Evolutionary conservation across 2,113 vertebrate genomes (phyloP), one percentile per base, ranked within the genome.

Genomic region (Halcyon malimbica): DNA sequence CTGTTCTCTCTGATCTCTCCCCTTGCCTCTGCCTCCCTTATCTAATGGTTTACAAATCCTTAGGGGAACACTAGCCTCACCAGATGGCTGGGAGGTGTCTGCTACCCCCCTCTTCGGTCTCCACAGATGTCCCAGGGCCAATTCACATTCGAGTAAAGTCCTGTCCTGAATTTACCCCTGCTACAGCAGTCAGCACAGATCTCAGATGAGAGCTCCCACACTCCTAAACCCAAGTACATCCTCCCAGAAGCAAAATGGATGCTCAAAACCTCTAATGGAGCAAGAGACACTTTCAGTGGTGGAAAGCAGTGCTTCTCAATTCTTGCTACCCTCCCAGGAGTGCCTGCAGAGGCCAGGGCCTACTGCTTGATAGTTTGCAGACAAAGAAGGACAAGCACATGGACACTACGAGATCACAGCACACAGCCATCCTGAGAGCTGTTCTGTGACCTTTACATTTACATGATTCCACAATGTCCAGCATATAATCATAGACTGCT

Each of bases 361-460:
- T 6, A 35, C 6, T 84, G 65, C 33, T n/a, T 10, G 28, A 5
- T 20, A 39, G 8, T 77, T 6, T 57, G 29, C 31, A 42, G 33
- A 11, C 1, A 4, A 5, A 68, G 13, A 14, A 75, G 23, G 18
- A 54, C 4, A 31, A 42, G 29, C 41, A 67, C 16, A 24, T 0
- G 1, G 24, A 17, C 44, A 37, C 17, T 5, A 9, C 14, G 50
- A 42, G 50, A 51, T 4, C 14, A 56, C 54, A 56, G 26, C 44
- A 70, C 24, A 33, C 0, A 1, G 24, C 12, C 39, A 35, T 17
- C 5, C 12, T 13, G 44, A 42, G 50, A 56, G 6, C 12, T n/a
- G 44, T 28, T 51, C 24, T 28, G 31, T 5, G 20, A 60, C 33
- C 24, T 39, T 56, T 62, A 57, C 2, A 33, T 51, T 35, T 83